Base-by-base conservation (phyloP, 2,797 vertebrate species). In the Falco novaeseelandiae region DNA sequence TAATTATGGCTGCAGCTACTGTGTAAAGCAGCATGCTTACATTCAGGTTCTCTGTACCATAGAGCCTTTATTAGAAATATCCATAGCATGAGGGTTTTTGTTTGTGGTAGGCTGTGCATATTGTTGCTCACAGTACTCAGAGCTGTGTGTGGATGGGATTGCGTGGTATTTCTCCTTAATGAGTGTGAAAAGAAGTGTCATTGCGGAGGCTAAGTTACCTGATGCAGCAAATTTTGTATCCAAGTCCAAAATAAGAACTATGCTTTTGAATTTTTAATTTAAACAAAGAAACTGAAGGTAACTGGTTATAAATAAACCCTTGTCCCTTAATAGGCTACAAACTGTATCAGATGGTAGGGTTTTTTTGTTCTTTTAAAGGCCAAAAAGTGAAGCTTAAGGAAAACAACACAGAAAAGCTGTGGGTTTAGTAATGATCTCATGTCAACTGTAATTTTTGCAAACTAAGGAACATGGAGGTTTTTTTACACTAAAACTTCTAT, bases 201-300 rank as follows among this genome's bases (percentile, higher is more conserved):
- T 79, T 10, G 0, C 26, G 16, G 44, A 88, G 36, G 46, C 29
- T 79, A 8, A 48, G 26, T 89, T 7, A 26, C 79, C 73, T 77
- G 34, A 70, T 49, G 18, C 44, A 30, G 55, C 2, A 1, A 25
- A 18, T 59, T 84, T 58, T 84, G 9, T 69, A 87, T 66, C 38
- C 0, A 3, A 83, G 52, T 38, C n/a, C 26, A 48, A 69, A 67
- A 71, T 61, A 34, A 34, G 3, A 59, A 61, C 13, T 10, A 23
- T 82, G 19, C 6, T 89, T 80, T 72, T 79, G 18, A 83, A 62
- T 89, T 80, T 72, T 79, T 16, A 83, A 62, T 70, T 87, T 66
- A 66, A 87, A 27, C 51, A 66, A 70, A 78, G 40, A 51, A 87
- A 48, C 23, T n/a, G 59, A 57, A 84, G 26, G 6, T 70, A 91